Conservation (phyloP, 2,888 invertebrate species). For the Noctua janthina region DNA sequence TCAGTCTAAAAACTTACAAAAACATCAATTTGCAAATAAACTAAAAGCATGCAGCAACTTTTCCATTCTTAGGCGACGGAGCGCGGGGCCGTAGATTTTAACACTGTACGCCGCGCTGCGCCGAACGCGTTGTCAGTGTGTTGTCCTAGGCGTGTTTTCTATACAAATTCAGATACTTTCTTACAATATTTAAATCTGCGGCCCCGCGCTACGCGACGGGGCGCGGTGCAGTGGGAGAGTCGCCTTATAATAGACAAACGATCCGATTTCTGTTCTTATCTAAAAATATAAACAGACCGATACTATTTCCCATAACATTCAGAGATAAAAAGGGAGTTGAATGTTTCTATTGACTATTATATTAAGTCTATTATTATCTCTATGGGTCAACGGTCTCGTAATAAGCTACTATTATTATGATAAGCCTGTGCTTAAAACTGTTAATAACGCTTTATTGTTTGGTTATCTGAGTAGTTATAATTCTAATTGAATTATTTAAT, state of each 20-base stretch:
- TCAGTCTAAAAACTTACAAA: too few species aligned
- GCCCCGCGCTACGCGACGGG: too few species aligned
- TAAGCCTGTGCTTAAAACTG: conserved; percentile 38
- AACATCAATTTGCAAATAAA: too few species aligned
- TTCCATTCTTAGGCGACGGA: too few species aligned
- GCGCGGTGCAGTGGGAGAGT: too few species aligned
- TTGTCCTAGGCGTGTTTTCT: too few species aligned
- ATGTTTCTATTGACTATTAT: conserved; percentile 48
- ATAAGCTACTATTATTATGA: conserved; percentile 43
- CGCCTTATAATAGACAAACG: not conserved
- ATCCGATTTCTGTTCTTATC: conserved; percentile 20
- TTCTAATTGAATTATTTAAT: conserved; percentile 28
- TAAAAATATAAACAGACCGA: conserved; percentile 36
- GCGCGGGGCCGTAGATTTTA: too few species aligned
- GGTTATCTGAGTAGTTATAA: conserved; percentile 20
- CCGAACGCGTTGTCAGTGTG: too few species aligned
- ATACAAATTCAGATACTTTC: too few species aligned
- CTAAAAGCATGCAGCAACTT: too few species aligned
- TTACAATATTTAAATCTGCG: too few species aligned
- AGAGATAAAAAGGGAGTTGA: conserved; percentile 59
- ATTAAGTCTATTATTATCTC: conserved; percentile 50
- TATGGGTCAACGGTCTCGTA: conserved; percentile 50
- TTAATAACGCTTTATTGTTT: conserved; percentile 47
- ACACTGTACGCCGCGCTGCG: too few species aligned
- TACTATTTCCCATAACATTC: conserved; percentile 21